Base-by-base conservation (phyloP, 1,140 invertebrate genomes). In the Aphelenchoides avenae region DNA sequence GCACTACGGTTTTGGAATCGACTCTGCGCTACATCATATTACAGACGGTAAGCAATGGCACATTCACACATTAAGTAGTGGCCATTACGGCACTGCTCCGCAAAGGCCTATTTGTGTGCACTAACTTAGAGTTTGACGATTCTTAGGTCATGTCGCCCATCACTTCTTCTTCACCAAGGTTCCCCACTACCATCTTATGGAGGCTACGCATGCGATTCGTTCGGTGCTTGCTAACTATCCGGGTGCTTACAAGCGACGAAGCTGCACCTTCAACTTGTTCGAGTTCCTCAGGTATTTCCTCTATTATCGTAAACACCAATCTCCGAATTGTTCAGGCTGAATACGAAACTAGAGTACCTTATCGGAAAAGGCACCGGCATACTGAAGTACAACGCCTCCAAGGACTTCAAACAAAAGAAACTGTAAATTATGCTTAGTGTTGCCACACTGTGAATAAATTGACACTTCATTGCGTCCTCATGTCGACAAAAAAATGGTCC, bases 101-200 rank as follows among this genome's bases (percentile, higher is more conserved):
- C n/a, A n/a, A n/a, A n/a, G n/a, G n/a, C n/a, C n/a, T n/a, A n/a
- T n/a, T n/a, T n/a, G n/a, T n/a, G n/a, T n/a, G n/a, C n/a, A n/a
- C n/a, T n/a, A n/a, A n/a, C n/a, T n/a, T n/a, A n/a, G n/a, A n/a
- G n/a, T n/a, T n/a, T n/a, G n/a, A n/a, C n/a, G n/a, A n/a, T n/a
- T n/a, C n/a, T n/a, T n/a, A 60, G 72, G 67, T 11, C 79, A 80
- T 59, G 79, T 80, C 34, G 77, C 79, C 37, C 79, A 80, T 57
- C 79, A 80, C 55, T 69, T 80, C 48, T 80, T 80, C 60, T 75
- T 76, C 58, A 68, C 78, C 7, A 77, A 71, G 46, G 70, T 80
- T 24, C 79, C 79, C 4, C 79, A 80, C 62, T 80, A 80, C 60
- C 73, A 79, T 51, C 65, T 80, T 46, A 66, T 77, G 47, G 78